Evolutionary conservation across 2,797 vertebrate genomes (phyloP).

Genomic region (Poeciliopsis paucimaculata): DNA sequence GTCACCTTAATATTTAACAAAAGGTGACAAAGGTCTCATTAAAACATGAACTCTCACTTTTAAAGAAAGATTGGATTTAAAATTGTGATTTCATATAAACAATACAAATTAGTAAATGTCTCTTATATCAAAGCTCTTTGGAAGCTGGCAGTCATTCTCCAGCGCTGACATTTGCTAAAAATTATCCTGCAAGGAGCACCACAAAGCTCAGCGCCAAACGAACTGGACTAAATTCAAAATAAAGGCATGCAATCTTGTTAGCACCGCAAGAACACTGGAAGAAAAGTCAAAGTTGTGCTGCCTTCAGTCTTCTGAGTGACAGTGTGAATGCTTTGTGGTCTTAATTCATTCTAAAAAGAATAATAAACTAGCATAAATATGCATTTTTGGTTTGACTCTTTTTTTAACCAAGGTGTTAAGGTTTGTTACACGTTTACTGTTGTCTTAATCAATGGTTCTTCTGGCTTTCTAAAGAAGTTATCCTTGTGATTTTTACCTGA

Average conservation of each 20-base stretch:
- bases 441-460: too few species aligned
- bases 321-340: neutral
- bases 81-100: neutral
- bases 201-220: neutral
- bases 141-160: slow-evolving; percentile 4
- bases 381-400: neutral
- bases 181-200: neutral
- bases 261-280: neutral
- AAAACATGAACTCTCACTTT: neutral
- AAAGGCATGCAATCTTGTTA: neutral
- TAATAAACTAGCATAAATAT: neutral
- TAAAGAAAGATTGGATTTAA: neutral
- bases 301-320: neutral
- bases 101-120: neutral
- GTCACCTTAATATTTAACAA: neutral
- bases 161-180: neutral
- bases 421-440: too few species aligned
- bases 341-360: neutral
- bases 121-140: neutral
- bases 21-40: neutral
- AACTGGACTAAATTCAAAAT: neutral
- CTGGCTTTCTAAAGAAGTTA: too few species aligned
- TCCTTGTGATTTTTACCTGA: too few species aligned
- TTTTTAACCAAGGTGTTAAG: neutral
- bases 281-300: neutral